Evolutionary conservation across 2,797 vertebrate genomes (phyloP).

Genomic region (Antrozous pallidus): DNA sequence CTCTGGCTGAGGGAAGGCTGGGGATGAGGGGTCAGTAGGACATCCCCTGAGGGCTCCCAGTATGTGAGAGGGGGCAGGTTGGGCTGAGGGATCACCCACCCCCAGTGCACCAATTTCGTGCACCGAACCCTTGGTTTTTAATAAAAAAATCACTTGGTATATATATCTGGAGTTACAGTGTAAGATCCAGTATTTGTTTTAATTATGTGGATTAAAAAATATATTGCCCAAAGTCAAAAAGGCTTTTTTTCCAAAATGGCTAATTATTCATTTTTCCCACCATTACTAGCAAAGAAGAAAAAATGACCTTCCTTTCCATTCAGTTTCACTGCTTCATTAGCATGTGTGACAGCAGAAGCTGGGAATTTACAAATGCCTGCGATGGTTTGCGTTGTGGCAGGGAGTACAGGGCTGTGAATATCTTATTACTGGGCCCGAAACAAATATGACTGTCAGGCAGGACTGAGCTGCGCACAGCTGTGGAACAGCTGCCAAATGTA

Average conservation of each 20-base stretch:
- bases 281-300: conserved; percentile 43
- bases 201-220: conserved; percentile 42
- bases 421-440: conserved; percentile 72
- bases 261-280: conserved; percentile 12
- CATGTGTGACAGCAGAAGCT: conserved; percentile 54
- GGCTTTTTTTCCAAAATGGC: conserved; percentile 11
- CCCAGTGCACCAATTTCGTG: too few relatives aligned
- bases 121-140: too few relatives aligned
- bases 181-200: conserved; percentile 42
- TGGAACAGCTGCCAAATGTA: conserved; percentile 65
- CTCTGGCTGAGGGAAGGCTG: too few relatives aligned
- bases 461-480: conserved; percentile 64
- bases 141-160: conserved; percentile 29
- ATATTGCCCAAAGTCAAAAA: conserved; percentile 20
- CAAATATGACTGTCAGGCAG: conserved; percentile 73
- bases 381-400: conserved; percentile 69
- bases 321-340: conserved; percentile 59
- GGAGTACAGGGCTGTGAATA: conserved; percentile 72
- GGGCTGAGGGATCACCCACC: too few relatives aligned
- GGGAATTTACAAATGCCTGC: conserved; percentile 64
- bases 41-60: too few relatives aligned
- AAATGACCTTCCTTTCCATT: conserved; percentile 24
- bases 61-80: too few relatives aligned
- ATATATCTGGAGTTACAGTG: background rate
- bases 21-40: too few relatives aligned